Evolutionary conservation across 2,888 invertebrate genomes (phyloP), one percentile per base, ranked within the genome.

Genomic region (Acanthoscelides obtectus): DNA sequence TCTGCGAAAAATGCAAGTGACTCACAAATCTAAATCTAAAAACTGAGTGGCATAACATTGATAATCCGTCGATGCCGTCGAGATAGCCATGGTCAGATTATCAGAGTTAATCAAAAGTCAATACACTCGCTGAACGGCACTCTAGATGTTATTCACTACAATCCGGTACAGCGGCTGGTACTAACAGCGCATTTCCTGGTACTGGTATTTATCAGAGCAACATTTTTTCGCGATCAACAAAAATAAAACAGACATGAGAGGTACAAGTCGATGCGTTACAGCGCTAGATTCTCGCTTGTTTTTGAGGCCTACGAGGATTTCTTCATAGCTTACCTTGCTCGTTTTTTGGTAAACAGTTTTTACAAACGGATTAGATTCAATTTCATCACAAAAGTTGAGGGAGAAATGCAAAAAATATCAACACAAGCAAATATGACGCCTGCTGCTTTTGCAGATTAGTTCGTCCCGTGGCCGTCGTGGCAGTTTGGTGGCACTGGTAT

Each of bases 1-100:
- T 45, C 45, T 68, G 71, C 70, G 3, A 45, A 6, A 45, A 45
- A 73, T 75, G 76, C 70, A 79, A 81, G 78, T 83, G 82, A 84
- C 82, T 83, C 83, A 83, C 82, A 81, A 82, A 78, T 78, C n/a
- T n/a, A n/a, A n/a, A n/a, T 80, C 75, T 80, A 81, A 75, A 82
- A 82, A 80, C n/a, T 84, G 83, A 83, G 81, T 83, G 82, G 84
- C 80, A 80, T 82, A 82, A 78, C 82, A 84, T 80, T 84, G 83
- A 82, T 84, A 82, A 81, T 82, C 82, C 77, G 81, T 79, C 77
- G 81, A n/a, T n/a, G n/a, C n/a, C n/a, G n/a, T n/a, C n/a, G n/a
- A n/a, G n/a, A n/a, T 79, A 75, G 81, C 79, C 81, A 81, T 81
- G 45, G 45, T 45, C 12, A 6, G 45, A 81, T 81, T n/a, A n/a